Base-by-base conservation (phyloP, 2,797 vertebrate genomes). In the Graptemys geographica region DNA sequence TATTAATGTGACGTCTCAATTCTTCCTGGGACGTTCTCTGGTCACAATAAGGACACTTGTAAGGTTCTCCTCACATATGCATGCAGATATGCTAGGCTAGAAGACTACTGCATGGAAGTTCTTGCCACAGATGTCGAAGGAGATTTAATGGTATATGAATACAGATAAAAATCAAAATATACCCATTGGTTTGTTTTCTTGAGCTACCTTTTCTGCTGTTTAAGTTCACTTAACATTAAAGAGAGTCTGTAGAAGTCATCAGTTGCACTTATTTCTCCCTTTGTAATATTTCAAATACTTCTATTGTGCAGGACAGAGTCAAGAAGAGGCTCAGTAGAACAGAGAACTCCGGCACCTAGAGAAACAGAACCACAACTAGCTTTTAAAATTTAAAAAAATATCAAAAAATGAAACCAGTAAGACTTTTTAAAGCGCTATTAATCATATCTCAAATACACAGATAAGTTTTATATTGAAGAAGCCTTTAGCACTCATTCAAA, bases 41-140 rank as follows among this genome's bases (percentile, higher is more conserved):
- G 81, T 93, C 89, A 86, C 93, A 94, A 62, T 97, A 98, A 98
- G 98, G 98, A 96, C 97, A 97, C 97, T 98, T 98, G 93, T 87
- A 65, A 95, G 94, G 94, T 85, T 96, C 91, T 94, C 96, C 96
- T 93, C 90, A 90, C 90, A 87, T 94, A 94, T 88, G 91, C 92
- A 93, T 69, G 11, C 74, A 65, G 89, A 84, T 79, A 89, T 92
- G 85, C 88, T 80, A 95, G 88, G 72, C 83, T 95, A 93, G 90
- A 83, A 95, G 69, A 92, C 15, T 11, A 84, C 51, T 88, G 90
- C 86, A 81, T 65, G 41, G 91, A 93, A 44, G 23, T 19, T 44
- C 69, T 62, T 37, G 12, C 52, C 79, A 57, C 37, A 31, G 53
- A 90, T 81, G 88, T 81, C 93, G 76, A 95, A 94, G 19, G 15